Percentiles rank a stretch among this genome's conserved stretches.
These are phyloP conservation scores for Agrypnus murinus DNA, from an alignment of 2,888 invertebrate species.

Conservation along the genomic window DNA sequence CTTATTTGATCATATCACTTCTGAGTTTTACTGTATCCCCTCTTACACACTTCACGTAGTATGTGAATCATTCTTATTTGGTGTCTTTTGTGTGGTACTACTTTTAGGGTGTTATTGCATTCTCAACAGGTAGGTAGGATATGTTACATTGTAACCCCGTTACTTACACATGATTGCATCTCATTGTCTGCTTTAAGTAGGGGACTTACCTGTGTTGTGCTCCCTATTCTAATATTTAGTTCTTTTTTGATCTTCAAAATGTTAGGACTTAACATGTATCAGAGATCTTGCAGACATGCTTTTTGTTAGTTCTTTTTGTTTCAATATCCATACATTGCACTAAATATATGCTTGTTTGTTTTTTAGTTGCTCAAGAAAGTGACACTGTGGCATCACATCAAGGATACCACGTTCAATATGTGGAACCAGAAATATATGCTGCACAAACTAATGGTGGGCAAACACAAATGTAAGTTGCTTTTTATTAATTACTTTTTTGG, in stretches of 20 bases:
- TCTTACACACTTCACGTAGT: too few species aligned
- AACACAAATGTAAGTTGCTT: slow-evolving; percentile 75
- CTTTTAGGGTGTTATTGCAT: slow-evolving; percentile 33
- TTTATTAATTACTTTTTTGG: too few species aligned
- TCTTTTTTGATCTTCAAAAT: slow-evolving; percentile 14
- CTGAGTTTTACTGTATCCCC: slow-evolving; percentile 31
- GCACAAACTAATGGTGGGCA: slow-evolving; percentile 74
- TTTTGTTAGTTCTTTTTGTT: slow-evolving; percentile 31
- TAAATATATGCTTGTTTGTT: neutral
- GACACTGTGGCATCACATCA: slow-evolving; percentile 75
- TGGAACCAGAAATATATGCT: slow-evolving; percentile 81
- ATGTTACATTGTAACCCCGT: slow-evolving; percentile 55
- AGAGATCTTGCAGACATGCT: slow-evolving; percentile 28
- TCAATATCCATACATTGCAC: neutral
- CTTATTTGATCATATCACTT: slow-evolving; percentile 43
- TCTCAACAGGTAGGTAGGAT: slow-evolving; percentile 56
- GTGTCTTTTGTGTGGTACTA: slow-evolving; percentile 26
- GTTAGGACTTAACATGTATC: slow-evolving; percentile 44
- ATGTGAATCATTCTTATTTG: slow-evolving; percentile 51
- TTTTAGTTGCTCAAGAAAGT: slow-evolving; percentile 74
- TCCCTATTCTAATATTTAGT: slow-evolving; percentile 26
- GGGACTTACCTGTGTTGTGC: slow-evolving; percentile 44
- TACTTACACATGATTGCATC: slow-evolving; percentile 54
- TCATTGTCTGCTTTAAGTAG: slow-evolving; percentile 33
- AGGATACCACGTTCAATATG: slow-evolving; percentile 85